phyloP scores from a whole-genome alignment of 2,888 invertebrate genomes.

The Brachylomia viminalis region DNA sequence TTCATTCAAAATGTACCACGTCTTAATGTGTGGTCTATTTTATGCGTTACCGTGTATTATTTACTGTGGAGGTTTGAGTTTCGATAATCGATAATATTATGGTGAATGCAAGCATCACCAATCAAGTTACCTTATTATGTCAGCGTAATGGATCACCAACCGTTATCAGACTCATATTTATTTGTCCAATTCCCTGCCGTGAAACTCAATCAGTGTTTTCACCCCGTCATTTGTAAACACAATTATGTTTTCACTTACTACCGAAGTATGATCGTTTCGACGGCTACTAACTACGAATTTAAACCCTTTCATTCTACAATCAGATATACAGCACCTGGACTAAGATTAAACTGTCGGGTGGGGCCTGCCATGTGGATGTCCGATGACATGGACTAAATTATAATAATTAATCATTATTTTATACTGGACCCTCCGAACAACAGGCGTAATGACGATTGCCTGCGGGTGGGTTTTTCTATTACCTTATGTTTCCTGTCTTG shows the following conservation, averaged over 20 bases:
- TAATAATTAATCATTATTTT: slow-evolving; percentile 89
- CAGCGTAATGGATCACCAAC: slow-evolving; percentile 17
- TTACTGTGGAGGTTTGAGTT: not conserved
- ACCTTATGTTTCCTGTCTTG: slow-evolving; percentile 83
- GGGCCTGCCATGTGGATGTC: slow-evolving; percentile 67
- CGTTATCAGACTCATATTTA: slow-evolving; percentile 13
- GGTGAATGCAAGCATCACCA: not conserved
- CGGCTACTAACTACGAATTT: slow-evolving; percentile 74
- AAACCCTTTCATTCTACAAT: slow-evolving; percentile 86
- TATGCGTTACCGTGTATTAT: not conserved
- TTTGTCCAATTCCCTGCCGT: slow-evolving; percentile 44
- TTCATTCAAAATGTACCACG: slow-evolving; percentile 14
- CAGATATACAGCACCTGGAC: slow-evolving; percentile 89
- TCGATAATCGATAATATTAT: not conserved
- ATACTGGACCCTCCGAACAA: slow-evolving; percentile 81
- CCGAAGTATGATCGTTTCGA: slow-evolving; percentile 48
- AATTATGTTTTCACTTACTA: slow-evolving; percentile 64
- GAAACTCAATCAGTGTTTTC: slow-evolving; percentile 53
- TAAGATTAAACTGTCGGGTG: slow-evolving; percentile 83
- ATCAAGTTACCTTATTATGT: slow-evolving; percentile 27
- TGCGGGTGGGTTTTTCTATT: slow-evolving; percentile 82
- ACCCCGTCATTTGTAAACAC: slow-evolving; percentile 59
- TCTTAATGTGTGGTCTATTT: slow-evolving; percentile 7
- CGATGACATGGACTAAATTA: slow-evolving; percentile 88
- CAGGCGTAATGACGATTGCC: slow-evolving; percentile 83